Conservation (phyloP, 2,797 vertebrate species). For the Xerus rutilus region DNA sequence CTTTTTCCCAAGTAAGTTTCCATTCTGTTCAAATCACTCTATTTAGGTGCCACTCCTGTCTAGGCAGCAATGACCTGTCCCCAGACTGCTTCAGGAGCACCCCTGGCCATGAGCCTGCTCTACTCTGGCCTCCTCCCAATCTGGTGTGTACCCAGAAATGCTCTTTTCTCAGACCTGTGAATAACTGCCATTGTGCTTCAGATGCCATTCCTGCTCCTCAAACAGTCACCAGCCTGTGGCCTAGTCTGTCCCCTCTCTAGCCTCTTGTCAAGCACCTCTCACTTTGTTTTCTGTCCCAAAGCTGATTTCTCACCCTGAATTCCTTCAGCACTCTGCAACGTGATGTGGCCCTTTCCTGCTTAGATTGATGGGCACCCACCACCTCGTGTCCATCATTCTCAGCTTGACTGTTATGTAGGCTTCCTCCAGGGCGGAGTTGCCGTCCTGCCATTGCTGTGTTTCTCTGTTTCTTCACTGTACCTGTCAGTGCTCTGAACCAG, state of each 20-base stretch:
- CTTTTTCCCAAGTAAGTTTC: not conserved
- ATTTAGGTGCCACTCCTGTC: not conserved
- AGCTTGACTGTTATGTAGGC: not conserved
- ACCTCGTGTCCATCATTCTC: not conserved
- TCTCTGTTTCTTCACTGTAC: not conserved
- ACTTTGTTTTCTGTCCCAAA: not conserved
- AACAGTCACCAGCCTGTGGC: not conserved
- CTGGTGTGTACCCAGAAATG: not conserved
- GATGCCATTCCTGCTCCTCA: not conserved
- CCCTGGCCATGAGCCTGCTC: not conserved
- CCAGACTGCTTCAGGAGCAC: not conserved
- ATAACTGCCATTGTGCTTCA: not conserved
- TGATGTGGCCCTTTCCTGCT: not conserved
- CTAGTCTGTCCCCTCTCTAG: not conserved
- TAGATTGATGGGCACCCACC: not conserved
- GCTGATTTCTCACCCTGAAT: not conserved
- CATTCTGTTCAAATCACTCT: not conserved
- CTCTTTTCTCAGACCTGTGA: not conserved
- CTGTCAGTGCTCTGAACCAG: not conserved
- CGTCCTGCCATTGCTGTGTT: rapidly evolving
- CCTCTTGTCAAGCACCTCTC: not conserved
- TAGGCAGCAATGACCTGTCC: not conserved
- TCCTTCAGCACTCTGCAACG: not conserved
- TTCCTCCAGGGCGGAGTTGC: not conserved
- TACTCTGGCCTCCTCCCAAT: not conserved